These are phyloP conservation scores for Cyclina sinensis DNA, from an alignment of 1,140 invertebrate species.

Conservation along the genomic window DNA sequence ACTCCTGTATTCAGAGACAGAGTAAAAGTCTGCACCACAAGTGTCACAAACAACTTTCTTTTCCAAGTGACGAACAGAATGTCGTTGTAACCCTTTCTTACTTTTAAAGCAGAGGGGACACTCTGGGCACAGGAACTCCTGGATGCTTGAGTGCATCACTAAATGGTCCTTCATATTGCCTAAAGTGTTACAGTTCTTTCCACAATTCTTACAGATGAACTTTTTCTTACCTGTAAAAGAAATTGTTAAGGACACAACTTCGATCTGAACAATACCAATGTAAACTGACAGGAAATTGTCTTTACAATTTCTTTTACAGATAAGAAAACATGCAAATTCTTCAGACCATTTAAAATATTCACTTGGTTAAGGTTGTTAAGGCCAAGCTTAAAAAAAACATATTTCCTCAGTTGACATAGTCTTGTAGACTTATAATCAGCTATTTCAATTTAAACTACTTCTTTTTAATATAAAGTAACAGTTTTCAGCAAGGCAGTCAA, in stretches of 20 bases:
- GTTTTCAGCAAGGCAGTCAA: too few species aligned
- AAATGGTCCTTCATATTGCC: conserved; percentile 18
- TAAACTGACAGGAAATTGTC: too few species aligned
- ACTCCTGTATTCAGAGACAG: neutral
- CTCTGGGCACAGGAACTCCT: neutral
- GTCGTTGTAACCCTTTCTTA: neutral
- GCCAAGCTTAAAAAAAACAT: too few species aligned
- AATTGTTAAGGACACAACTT: neutral
- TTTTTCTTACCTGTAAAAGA: conserved; percentile 22
- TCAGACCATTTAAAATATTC: too few species aligned
- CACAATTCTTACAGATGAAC: conserved; percentile 14
- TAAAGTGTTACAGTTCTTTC: neutral
- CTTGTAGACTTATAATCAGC: too few species aligned
- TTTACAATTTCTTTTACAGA: too few species aligned
- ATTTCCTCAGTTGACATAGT: too few species aligned
- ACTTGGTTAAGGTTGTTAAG: too few species aligned
- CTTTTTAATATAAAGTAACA: too few species aligned
- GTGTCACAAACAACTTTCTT: conserved; percentile 19
- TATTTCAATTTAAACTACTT: too few species aligned
- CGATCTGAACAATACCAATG: too few species aligned
- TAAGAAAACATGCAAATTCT: too few species aligned
- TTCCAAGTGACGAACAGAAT: neutral
- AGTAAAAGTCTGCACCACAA: conserved; percentile 27
- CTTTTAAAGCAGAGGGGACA: neutral
- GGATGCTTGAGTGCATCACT: neutral